Base-by-base conservation (phyloP, 2,113 vertebrate species). In the Datnioides undecimradiatus region DNA sequence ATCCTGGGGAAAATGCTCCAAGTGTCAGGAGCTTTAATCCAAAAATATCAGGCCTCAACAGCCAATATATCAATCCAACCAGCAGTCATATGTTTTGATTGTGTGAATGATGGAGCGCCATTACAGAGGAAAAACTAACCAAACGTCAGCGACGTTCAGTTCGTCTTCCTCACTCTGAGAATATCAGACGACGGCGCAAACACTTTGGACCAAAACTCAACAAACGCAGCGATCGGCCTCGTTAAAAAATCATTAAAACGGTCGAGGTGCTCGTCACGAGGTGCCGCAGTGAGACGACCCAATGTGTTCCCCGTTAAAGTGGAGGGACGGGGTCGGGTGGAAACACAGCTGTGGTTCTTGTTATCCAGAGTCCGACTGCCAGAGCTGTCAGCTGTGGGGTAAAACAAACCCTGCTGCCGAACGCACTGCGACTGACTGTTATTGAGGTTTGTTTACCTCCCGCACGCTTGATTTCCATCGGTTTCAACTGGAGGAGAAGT, bases 261-360 rank as follows among this genome's bases (percentile, higher is more conserved):
- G 41, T 51, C 16, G 63, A 63, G 64, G 43, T 45, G 40, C 63
- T 71, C 52, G 75, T 86, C 89, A 81, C 10, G 46, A 75, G 46
- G n/a, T n/a, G 48, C 55, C 67, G 52, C 55, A 67, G 59, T 49
- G 67, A 84, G 59, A 65, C 59, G 49, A 34, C 36, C 21, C 51
- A 74, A 70, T 76, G 73, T 72, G 59, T 52, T 59, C 27, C 60
- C 43, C 3, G 16, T 63, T 73, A 65, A 43, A 33, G 55, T 62
- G 49, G 59, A 72, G 60, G n/a, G 52, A 31, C 4, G 14, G 31
- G 17, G 76, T 51, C 2, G 12, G 46, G 69, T 91, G 84, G 79
- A 91, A 86, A 90, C 87, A 78, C 88, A 92, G 88, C 90, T 94
- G 90, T 80, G 69, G 23, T 48, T 79, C 66, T 76, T 67, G 62